Conservation (phyloP, 2,797 vertebrate genomes). For the Hypotaenidia okinawae region DNA sequence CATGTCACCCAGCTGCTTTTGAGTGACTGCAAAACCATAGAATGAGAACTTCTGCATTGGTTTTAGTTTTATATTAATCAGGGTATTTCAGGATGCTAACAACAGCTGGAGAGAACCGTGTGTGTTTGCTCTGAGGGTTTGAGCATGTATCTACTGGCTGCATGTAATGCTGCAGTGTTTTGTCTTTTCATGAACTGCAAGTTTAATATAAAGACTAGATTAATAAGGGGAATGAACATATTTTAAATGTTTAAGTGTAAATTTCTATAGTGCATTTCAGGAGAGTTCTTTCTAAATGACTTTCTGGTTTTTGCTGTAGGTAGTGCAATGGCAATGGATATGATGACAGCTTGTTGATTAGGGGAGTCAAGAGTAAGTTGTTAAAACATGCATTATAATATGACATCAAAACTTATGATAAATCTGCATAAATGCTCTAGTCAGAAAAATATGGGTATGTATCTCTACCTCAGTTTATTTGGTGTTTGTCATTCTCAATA, state of each 20-base stretch:
- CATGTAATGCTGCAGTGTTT: neutral
- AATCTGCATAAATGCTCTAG: neutral
- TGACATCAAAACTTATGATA: neutral
- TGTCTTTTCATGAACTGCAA: neutral
- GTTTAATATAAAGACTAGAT: neutral
- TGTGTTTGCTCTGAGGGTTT: rapidly evolving
- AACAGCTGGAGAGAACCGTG: neutral
- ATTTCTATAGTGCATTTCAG: neutral
- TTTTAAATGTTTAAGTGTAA: neutral
- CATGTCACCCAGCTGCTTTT: neutral
- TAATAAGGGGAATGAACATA: neutral
- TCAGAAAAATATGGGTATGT: neutral
- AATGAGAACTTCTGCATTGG: neutral
- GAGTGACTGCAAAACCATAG: rapidly evolving
- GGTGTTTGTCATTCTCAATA: neutral
- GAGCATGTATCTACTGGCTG: neutral
- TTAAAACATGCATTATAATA: neutral
- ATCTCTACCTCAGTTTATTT: neutral
- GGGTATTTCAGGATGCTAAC: neutral
- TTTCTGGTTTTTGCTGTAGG: neutral
- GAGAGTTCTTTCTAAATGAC: neutral
- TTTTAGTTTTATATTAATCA: neutral
- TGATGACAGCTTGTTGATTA: neutral
- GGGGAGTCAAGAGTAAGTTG: neutral
- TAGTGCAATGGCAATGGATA: neutral